Conservation (phyloP, 2,113 vertebrate species). For the Toxotes jaculatrix region DNA sequence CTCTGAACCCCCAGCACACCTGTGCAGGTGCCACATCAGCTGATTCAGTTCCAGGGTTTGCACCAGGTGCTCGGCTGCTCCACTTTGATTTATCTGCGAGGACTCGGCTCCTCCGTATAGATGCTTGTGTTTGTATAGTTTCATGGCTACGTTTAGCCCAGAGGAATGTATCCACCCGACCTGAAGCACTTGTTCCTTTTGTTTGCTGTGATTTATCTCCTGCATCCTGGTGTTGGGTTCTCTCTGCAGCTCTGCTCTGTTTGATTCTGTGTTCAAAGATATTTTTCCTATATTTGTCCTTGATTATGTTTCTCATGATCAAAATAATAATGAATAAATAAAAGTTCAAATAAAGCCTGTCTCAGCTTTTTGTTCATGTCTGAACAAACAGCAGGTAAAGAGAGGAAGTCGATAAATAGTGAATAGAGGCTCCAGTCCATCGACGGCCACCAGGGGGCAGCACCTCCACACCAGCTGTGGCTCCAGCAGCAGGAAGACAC, state of each 20-base stretch:
- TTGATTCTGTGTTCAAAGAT: constrained; percentile 35
- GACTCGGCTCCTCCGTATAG: too few relatives aligned
- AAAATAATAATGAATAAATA: constrained; percentile 35
- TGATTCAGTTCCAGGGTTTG: neutral
- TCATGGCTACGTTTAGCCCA: constrained; percentile 29
- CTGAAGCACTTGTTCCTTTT: constrained; percentile 29
- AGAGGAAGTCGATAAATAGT: too few relatives aligned
- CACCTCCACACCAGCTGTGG: neutral
- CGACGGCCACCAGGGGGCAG: constrained; percentile 33
- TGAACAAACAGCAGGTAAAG: too few relatives aligned
- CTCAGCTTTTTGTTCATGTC: neutral
- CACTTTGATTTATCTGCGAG: neutral
- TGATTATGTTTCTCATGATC: constrained; percentile 61
- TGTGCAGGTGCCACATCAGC: constrained; percentile 33
- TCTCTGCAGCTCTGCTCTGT: constrained; percentile 12
- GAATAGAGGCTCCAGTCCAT: neutral
- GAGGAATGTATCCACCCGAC: constrained; percentile 57
- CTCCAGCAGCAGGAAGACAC: neutral
- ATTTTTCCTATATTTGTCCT: constrained; percentile 54
- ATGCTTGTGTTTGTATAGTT: neutral
- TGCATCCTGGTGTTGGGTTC: constrained; percentile 9
- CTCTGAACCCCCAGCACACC: neutral
- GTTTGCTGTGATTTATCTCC: constrained; percentile 28
- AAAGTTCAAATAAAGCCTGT: neutral
- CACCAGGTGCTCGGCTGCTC: neutral